These are phyloP conservation scores for Candoia aspera DNA, from an alignment of 2,113 vertebrate species.

Conservation along the genomic window DNA sequence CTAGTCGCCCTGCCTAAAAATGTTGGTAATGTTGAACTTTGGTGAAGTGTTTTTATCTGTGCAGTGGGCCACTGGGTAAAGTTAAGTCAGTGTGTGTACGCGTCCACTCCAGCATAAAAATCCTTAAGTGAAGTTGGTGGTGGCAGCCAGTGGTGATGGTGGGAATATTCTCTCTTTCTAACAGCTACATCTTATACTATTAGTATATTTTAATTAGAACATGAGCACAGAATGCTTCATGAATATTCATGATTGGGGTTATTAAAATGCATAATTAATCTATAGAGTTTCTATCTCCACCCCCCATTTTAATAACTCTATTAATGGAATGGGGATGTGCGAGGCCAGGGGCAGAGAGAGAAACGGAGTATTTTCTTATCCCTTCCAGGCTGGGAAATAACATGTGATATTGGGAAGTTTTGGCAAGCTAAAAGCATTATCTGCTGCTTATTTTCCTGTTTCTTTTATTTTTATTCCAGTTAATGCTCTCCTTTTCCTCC, in stretches of 20 bases:
- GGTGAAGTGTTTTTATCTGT: not conserved
- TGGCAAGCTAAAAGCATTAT: not conserved
- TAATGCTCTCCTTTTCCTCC: not conserved
- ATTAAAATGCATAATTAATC: constrained; percentile 76
- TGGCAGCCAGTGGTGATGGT: not conserved
- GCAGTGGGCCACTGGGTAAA: not conserved
- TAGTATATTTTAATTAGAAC: constrained; percentile 76
- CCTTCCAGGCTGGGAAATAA: constrained; percentile 22
- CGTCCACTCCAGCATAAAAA: not conserved
- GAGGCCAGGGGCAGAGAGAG: not conserved
- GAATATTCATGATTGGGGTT: constrained; percentile 76
- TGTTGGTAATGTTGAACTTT: not conserved
- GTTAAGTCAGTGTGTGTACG: not conserved
- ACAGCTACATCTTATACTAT: constrained; percentile 65
- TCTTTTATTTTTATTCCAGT: not conserved
- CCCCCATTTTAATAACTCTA: constrained; percentile 66
- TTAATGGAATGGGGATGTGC: constrained; percentile 51
- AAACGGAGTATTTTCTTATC: constrained; percentile 44
- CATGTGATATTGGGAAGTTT: not conserved
- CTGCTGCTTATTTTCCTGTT: not conserved
- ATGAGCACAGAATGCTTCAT: constrained; percentile 51
- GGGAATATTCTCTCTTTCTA: constrained; percentile 7
- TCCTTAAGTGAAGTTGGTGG: not conserved
- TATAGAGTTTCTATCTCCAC: not conserved
- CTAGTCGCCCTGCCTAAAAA: not conserved